phyloP scores from a whole-genome alignment of 64 coral and sea anemone species.

The Pocillopora damicornis region DNA sequence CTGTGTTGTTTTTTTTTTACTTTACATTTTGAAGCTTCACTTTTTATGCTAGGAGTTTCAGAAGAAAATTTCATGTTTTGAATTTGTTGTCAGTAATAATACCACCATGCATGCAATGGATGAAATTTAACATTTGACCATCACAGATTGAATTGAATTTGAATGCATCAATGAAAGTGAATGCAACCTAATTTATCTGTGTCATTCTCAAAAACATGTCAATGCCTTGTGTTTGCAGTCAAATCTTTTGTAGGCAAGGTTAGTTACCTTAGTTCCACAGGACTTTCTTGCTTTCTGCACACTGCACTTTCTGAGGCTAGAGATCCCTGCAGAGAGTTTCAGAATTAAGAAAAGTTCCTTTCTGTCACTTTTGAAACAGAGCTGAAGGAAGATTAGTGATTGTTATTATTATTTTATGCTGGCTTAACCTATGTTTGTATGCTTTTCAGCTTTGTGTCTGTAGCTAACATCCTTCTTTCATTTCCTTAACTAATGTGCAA shows the following conservation, averaged over 20 bases:
- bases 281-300: conserved; percentile 8
- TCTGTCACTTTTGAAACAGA: not conserved
- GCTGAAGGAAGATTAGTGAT: not conserved
- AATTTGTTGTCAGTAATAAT: too few relatives aligned
- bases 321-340: not conserved
- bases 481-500: not conserved
- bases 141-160: not conserved
- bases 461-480: not conserved
- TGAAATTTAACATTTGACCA: too few relatives aligned
- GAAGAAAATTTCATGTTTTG: too few relatives aligned
- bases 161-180: not conserved
- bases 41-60: not conserved
- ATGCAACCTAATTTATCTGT: not conserved
- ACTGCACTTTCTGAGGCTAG: not conserved
- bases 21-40: not conserved
- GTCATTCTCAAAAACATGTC: not conserved
- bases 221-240: not conserved
- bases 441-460: not conserved
- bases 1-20: not conserved
- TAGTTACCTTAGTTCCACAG: not conserved
- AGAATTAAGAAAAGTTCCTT: not conserved
- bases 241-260: not conserved
- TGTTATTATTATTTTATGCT: too few relatives aligned
- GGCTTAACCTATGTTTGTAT: too few relatives aligned
- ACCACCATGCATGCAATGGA: too few relatives aligned